Base-by-base conservation (phyloP, 2,113 vertebrate genomes). In the Clarias magur region DNA sequence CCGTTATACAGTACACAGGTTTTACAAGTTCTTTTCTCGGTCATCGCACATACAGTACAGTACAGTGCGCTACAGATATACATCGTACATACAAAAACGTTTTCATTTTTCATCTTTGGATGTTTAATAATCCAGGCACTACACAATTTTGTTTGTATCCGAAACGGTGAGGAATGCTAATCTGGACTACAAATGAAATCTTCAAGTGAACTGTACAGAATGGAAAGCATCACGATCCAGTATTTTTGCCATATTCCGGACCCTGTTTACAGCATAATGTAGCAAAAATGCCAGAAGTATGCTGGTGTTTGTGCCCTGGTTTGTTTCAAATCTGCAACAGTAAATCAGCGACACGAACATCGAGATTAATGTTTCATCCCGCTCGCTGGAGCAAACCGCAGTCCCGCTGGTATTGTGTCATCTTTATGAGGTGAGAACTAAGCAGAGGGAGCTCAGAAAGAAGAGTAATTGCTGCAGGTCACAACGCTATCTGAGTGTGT, bases 391-490 rank as follows among this genome's bases (percentile, higher is more conserved):
- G 56, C 62, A 80, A 81, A 73, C 82, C 67, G 82, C n/a, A 34
- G 62, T 75, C 65, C 59, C 56, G 17, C 9, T 72, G 25, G 56
- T 54, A 53, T 21, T 60, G 68, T 85, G 60, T 82, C 53, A 83
- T 54, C 60, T 89, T 86, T 80, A 88, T 84, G 80, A 73, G 27
- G 65, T 75, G 63, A 86, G 79, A 88, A 21, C 56, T 21, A 65
- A 70, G 59, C 34, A 81, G 1, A 12, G 63, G 21, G 48, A 79
- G 17, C 59, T 38, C 48, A 4, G 23, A 63, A 79, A 57, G 10
- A 79, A 56, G 72, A 62, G 42, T 21, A 75, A 34, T 72, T 82
- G 25, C n/a, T 42, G 73, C 27, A 13, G 30, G 25, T 75, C 80
- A 82, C 80, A 54, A 15, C 21, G 63, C 57, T 86, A 34, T 59